Base-by-base conservation (phyloP, 2,113 vertebrate genomes). In the Phylloscopus whistleri region DNA sequence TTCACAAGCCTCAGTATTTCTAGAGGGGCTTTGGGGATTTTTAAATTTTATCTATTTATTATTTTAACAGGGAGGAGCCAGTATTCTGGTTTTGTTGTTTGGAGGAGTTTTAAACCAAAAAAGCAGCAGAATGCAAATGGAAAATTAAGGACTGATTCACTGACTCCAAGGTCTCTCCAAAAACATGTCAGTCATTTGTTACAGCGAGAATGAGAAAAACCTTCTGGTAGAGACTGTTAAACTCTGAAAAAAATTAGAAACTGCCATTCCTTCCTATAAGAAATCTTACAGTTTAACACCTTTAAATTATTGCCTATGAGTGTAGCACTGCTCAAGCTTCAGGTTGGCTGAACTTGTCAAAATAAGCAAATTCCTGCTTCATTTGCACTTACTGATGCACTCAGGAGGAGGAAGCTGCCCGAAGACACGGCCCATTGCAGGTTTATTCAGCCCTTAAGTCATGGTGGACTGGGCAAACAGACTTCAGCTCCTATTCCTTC, bases 391-490 rank as follows among this genome's bases (percentile, higher is more conserved):
- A 49, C 66, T 41, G 56, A 70, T 90, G 70, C 68, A 30, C 78
- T 96, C 52, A 51, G 13, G 35, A 74, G 59, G 27, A 74, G 55
- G 88, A 95, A 70, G 48, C 44, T 66, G 69, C 43, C 87, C 7
- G 9, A 90, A 82, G 93, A 94, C 64, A 94, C 1, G 59, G 88
- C 58, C 90, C 72, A 67, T 95, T 96, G 68, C 91, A 87, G 78
- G 51, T 91, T 95, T 72, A 89, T 81, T 90, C 93, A 97, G 75
- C 82, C 91, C 83, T 33, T 43, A 67, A 91, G 88, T 82, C 90
- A 59, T 26, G 69, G 77, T 33, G n/a, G 59, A 18, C 41, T 90
- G 92, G 82, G 76, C 51, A 52, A 56, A 62, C 51, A 92, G 58
- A 91, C 48, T 74, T 44, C 64, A 59, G n/a, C 46, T 84, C 63